A percentile compares a stretch with the other conserved stretches of the same genome.
phyloP scores from a whole-genome alignment of 2,888 invertebrate genomes.

The Erebia palarica region DNA sequence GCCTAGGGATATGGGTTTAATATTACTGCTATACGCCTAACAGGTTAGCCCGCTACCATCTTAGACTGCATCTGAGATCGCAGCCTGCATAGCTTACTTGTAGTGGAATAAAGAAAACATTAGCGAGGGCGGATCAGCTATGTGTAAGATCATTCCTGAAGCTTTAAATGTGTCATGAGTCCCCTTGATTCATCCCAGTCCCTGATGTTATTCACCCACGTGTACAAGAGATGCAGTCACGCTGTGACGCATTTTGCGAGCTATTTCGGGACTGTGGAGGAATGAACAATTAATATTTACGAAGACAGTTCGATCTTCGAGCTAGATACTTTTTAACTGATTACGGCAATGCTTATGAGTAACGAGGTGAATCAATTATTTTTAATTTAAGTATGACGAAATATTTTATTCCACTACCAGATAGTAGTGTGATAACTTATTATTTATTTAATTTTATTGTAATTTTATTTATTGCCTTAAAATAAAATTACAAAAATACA shows the following conservation, averaged over 20 bases:
- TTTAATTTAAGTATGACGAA: no score
- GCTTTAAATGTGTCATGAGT: not conserved
- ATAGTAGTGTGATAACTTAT: no score
- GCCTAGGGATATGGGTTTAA: no score
- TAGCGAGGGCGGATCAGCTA: not conserved
- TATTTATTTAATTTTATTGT: no score
- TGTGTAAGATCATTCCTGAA: constrained; percentile 2
- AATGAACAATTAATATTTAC: not conserved
- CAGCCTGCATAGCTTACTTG: no score
- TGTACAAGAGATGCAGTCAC: constrained; percentile 2
- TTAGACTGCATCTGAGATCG: no score
- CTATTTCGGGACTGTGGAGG: not conserved
- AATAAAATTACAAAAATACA: no score
- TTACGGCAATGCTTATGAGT: not conserved
- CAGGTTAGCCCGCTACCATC: no score
- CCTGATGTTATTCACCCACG: not conserved
- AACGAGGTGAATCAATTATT: not conserved
- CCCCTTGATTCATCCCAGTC: not conserved
- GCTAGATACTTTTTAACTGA: not conserved
- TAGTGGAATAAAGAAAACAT: no score
- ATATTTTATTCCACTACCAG: no score
- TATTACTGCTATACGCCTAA: no score
- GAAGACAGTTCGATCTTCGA: not conserved
- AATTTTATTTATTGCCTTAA: no score
- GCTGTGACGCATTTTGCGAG: not conserved